Percentiles rank a stretch among this genome's conserved stretches.
phyloP scores from a whole-genome alignment of 2,113 vertebrate species.

The Rhinolophus ferrumequinum region DNA sequence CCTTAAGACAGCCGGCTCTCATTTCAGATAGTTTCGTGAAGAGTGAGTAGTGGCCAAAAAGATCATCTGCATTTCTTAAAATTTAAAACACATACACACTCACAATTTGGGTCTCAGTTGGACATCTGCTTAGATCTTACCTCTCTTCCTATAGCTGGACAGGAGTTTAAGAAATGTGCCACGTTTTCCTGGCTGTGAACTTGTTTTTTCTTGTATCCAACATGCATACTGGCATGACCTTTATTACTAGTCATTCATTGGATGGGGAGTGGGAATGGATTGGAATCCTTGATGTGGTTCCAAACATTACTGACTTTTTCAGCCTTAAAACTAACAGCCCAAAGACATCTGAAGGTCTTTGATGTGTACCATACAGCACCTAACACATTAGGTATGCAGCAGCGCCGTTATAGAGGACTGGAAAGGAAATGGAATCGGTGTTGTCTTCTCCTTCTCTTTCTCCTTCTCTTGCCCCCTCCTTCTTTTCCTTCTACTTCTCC shows the following conservation, averaged over 20 bases:
- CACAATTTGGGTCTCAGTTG: background rate
- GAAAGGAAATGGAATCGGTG: background rate
- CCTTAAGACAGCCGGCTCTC: background rate
- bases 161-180: conserved; percentile 41
- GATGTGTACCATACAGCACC: conserved; percentile 39
- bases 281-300: conserved; percentile 78
- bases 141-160: conserved; percentile 63
- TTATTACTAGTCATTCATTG: conserved; percentile 74
- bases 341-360: conserved; percentile 69
- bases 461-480: too few relatives aligned
- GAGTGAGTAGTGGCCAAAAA: background rate
- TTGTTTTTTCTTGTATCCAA: conserved; percentile 78
- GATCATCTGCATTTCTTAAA: background rate
- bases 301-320: conserved; percentile 64
- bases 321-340: conserved; percentile 71
- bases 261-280: conserved; percentile 64
- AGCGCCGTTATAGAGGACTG: background rate
- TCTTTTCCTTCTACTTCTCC: background rate
- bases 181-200: conserved; percentile 52
- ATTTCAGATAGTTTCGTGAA: background rate
- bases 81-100: background rate
- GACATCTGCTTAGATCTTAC: conserved; percentile 37
- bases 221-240: conserved; percentile 58
- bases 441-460: background rate
- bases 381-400: background rate